These are phyloP conservation scores for Aurelia aurita complex sp. Pacific DNA, from an alignment of 30 jellyfish, hydroid and myxozoan genomes.

Conservation along the genomic window DNA sequence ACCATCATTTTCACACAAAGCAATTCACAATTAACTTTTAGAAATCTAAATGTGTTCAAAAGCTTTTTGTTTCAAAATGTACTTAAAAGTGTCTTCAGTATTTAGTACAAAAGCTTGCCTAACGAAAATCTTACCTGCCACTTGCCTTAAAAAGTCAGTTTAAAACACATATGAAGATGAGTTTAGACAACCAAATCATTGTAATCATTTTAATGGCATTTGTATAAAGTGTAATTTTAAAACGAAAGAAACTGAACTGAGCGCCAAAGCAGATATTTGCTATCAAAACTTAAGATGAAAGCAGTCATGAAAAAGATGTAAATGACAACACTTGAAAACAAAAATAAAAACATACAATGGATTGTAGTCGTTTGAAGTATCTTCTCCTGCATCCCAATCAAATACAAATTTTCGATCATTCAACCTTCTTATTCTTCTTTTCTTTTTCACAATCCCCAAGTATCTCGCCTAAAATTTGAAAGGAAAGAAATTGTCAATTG, in stretches of 20 bases:
- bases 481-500: no score
- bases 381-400: constrained; percentile 99
- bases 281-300: no score
- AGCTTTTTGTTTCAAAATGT: no score
- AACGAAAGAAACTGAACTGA: background rate
- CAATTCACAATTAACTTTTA: no score
- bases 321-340: background rate
- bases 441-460: constrained; percentile 86
- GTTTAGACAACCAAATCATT: background rate
- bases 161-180: no score
- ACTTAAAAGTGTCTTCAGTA: background rate
- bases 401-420: constrained; percentile 96
- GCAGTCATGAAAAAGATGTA: background rate
- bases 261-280: no score
- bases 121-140: no score
- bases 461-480: constrained; percentile 72
- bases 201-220: no score
- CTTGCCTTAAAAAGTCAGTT: no score
- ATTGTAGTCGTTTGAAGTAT: constrained; percentile 94
- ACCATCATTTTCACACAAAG: no score
- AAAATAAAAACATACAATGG: constrained; percentile 67
- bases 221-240: background rate
- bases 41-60: no score
- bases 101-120: background rate
- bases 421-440: constrained; percentile 82